Conservation (phyloP, 1,140 invertebrate genomes). For the Zaprionus ornatus region DNA sequence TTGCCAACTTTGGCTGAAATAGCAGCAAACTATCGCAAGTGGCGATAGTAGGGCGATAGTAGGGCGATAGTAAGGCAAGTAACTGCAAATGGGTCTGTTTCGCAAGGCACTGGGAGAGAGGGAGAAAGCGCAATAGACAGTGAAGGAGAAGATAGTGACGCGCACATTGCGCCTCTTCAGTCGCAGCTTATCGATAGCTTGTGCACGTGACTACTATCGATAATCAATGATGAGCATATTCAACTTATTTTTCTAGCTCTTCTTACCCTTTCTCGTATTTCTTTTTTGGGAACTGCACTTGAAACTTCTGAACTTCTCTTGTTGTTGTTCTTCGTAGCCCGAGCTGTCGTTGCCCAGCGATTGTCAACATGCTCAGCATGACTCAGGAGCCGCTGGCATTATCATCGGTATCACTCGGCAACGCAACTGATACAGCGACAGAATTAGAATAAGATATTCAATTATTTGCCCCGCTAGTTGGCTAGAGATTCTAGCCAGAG, state of each 20-base stretch:
- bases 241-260: neutral
- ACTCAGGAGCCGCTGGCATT: conserved; percentile 25
- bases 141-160: neutral
- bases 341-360: neutral
- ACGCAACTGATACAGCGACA: neutral
- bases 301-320: neutral
- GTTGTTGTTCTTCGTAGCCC: neutral
- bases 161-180: too few relatives aligned
- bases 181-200: neutral
- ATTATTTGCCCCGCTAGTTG: neutral
- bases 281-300: neutral
- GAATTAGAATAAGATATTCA: neutral
- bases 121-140: neutral
- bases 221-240: neutral
- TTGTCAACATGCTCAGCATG: neutral
- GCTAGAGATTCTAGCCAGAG: neutral
- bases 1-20: neutral
- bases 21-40: neutral
- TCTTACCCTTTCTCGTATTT: neutral
- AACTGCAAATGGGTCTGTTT: neutral
- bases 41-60: conserved; percentile 3
- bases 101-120: neutral
- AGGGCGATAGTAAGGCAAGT: neutral
- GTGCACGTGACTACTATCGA: neutral
- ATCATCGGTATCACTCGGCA: conserved; percentile 24